Percentiles rank a stretch among this genome's conserved stretches.
These are phyloP conservation scores for Boulengeromyrus knoepffleri DNA, from an alignment of 2,113 vertebrate genomes.

Conservation along the genomic window DNA sequence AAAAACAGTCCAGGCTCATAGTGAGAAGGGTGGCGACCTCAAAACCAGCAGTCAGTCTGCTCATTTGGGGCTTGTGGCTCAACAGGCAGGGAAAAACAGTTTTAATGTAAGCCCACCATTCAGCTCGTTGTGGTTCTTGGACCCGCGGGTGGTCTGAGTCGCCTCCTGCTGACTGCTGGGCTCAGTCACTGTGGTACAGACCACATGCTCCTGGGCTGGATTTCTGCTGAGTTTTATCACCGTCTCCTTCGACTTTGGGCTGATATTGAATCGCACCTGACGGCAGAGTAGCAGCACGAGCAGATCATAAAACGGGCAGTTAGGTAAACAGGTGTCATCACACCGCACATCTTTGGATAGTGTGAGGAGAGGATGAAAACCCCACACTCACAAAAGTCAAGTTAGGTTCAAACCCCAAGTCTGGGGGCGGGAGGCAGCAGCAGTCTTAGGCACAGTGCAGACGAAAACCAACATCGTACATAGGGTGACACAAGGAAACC, in stretches of 20 bases:
- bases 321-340: neutral
- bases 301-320: neutral
- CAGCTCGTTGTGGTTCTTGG: neutral
- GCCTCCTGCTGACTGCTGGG: neutral
- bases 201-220: neutral
- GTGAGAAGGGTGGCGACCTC: neutral
- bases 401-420: neutral
- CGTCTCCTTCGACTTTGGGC: constrained; percentile 13
- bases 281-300: neutral
- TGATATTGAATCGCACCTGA: constrained; percentile 40
- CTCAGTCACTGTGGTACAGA: neutral
- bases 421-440: neutral
- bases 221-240: neutral
- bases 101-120: neutral
- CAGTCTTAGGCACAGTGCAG: neutral
- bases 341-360: neutral
- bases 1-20: neutral
- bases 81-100: neutral
- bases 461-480: neutral
- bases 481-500: neutral
- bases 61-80: neutral
- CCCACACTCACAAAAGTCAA: neutral
- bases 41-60: neutral
- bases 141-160: neutral
- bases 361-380: neutral